Evolutionary conservation across 2,113 vertebrate species (phyloP), one percentile per base, ranked within the genome.

Genomic region (Oncorhynchus clarkii): DNA sequence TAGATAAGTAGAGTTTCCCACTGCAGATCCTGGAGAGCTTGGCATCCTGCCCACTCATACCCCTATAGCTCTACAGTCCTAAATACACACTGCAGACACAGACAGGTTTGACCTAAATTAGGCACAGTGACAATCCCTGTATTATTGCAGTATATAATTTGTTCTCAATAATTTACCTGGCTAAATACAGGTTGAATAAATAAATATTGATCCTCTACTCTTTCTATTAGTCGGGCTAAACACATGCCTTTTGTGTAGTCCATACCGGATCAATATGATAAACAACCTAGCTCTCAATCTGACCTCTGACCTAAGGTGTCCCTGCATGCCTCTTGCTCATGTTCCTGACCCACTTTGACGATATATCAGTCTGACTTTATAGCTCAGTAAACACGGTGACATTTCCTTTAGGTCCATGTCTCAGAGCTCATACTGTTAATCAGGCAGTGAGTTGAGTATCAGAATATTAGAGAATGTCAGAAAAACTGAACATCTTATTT

Each of bases 241-340:
- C n/a, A 22, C n/a, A 62, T 62, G 7, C 59, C 0, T 62, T 57
- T 76, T 82, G 75, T 83, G 79, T 83, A 80, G 82, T 81, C 71
- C 70, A n/a, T 14, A 3, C 59, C 29, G 51, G 73, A 82, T 51
- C 48, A 74, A 69, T 31, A 75, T 75, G 76, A 82, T 77, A 79
- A 83, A 81, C 80, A 75, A 57, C 77, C 68, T 39, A 72, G 62
- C 51, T 71, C 70, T 77, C 64, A 57, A 67, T 81, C 65, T 72
- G 76, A 83, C 84, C 79, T 76, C 71, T 78, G 74, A 0, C 75
- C 65, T 71, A 51, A 27, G 26, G 60, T 79, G 29, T 29, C 74
- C 16, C 24, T 31, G 26, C 59, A 65, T n/a, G 24, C 74, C 27
- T 74, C 57, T 49, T 12, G 80, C 74, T 84, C 70, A 70, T 74